A percentile compares a stretch with the other conserved stretches of the same genome.
These are phyloP conservation scores for Pangasius krempfi DNA, from an alignment of 2,797 vertebrate species.

Conservation along the genomic window DNA sequence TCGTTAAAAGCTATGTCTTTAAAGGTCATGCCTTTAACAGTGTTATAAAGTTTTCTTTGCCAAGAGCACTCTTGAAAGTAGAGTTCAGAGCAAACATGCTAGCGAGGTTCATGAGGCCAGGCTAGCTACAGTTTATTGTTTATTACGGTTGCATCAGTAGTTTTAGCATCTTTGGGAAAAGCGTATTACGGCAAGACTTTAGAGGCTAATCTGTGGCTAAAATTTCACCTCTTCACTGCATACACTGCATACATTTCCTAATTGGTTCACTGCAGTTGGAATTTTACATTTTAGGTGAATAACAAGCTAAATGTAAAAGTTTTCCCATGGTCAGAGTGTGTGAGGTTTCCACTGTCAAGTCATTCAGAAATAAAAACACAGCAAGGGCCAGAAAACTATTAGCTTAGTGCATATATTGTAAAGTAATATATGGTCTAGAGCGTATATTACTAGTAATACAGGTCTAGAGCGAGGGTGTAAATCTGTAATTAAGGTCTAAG, in stretches of 20 bases:
- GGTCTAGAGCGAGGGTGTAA: background rate
- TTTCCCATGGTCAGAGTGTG: background rate
- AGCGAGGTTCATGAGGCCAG: background rate
- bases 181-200: background rate
- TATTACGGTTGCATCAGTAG: background rate
- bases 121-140: background rate
- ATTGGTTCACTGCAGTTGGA: background rate
- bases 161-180: background rate
- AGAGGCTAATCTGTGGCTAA: background rate
- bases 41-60: background rate
- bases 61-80: background rate
- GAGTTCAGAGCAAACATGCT: background rate
- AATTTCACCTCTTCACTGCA: background rate
- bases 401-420: background rate
- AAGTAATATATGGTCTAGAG: background rate
- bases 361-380: background rate
- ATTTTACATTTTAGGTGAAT: background rate
- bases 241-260: background rate
- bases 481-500: background rate
- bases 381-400: background rate
- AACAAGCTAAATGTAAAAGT: background rate
- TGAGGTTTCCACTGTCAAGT: background rate
- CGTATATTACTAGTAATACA: background rate
- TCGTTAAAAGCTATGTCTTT: background rate
- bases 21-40: no score